Evolutionary conservation across 2,888 invertebrate genomes (phyloP).

Genomic region (Clusia tigrina): DNA sequence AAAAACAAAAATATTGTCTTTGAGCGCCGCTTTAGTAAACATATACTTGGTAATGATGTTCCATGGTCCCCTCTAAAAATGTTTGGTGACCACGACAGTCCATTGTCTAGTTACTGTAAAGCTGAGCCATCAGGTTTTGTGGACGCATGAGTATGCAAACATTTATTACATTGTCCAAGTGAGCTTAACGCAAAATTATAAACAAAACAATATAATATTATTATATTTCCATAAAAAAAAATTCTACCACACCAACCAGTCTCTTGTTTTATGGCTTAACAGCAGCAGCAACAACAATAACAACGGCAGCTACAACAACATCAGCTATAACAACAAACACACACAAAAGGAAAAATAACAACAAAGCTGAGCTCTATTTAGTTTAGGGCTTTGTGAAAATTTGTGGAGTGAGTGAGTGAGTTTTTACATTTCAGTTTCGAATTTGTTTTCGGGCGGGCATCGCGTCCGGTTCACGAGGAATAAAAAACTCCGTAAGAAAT

Average conservation of each 20-base stretch:
- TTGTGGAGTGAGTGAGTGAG: constrained; percentile 7
- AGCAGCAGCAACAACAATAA: not conserved
- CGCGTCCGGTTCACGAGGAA: not conserved
- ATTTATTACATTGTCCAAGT: too few species aligned
- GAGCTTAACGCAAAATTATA: not conserved
- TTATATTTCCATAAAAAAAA: constrained; percentile 14
- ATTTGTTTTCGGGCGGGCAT: constrained; percentile 21
- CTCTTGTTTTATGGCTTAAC: constrained; percentile 2
- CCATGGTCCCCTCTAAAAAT: too few species aligned
- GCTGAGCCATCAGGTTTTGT: too few species aligned
- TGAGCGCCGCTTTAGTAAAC: too few species aligned
- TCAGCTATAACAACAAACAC: not conserved
- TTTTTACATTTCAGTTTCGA: constrained; percentile 22
- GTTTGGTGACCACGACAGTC: too few species aligned
- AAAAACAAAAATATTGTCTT: too few species aligned
- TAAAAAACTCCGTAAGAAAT: not conserved
- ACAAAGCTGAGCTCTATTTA: too few species aligned
- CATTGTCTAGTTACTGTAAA: too few species aligned
- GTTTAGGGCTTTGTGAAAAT: constrained; percentile 4
- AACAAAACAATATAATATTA: not conserved
- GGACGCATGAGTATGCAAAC: too few species aligned
- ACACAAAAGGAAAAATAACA: not conserved
- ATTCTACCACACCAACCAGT: not conserved
- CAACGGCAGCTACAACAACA: constrained; percentile 5
- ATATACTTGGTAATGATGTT: too few species aligned